phyloP scores from a whole-genome alignment of 2,888 invertebrate species.

The Polyommatus iphigenia region DNA sequence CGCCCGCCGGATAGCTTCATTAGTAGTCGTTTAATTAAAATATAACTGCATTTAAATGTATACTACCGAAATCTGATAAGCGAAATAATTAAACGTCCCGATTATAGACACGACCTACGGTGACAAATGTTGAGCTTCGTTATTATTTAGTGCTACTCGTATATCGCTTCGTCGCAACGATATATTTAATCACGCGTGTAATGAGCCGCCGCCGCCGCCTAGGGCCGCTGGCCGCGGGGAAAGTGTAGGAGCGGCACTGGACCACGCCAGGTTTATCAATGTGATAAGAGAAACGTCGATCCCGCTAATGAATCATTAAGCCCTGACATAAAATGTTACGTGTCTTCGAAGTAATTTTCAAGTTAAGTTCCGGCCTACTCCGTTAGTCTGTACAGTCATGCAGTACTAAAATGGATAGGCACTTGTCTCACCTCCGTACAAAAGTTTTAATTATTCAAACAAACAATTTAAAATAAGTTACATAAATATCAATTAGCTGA shows the following conservation, averaged over 20 bases:
- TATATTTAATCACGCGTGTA: not conserved
- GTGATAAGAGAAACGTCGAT: conserved; percentile 73
- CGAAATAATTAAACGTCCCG: conserved; percentile 15
- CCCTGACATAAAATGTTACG: conserved; percentile 43
- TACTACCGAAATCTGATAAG: conserved; percentile 27
- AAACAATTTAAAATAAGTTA: conserved; percentile 19
- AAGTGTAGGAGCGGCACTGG: conserved; percentile 71
- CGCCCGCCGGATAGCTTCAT: conserved; percentile 54
- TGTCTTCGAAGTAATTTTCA: conserved; percentile 31
- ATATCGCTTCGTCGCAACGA: not conserved
- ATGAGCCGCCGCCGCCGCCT: conserved; percentile 32
- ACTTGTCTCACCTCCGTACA: not conserved
- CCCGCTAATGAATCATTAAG: conserved; percentile 61
- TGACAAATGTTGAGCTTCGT: conserved; percentile 11
- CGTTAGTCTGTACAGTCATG: not conserved
- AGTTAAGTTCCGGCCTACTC: not conserved
- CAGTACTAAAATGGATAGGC: not conserved
- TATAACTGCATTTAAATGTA: conserved; percentile 41
- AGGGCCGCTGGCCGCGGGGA: conserved; percentile 57
- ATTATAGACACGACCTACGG: not conserved
- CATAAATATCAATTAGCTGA: conserved; percentile 21
- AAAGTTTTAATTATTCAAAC: conserved; percentile 4
- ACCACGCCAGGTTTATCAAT: conserved; percentile 75
- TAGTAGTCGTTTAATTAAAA: conserved; percentile 70
- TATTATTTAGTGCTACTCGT: not conserved